phyloP scores from a whole-genome alignment of 2,888 invertebrate genomes.

The Theretra japonica region DNA sequence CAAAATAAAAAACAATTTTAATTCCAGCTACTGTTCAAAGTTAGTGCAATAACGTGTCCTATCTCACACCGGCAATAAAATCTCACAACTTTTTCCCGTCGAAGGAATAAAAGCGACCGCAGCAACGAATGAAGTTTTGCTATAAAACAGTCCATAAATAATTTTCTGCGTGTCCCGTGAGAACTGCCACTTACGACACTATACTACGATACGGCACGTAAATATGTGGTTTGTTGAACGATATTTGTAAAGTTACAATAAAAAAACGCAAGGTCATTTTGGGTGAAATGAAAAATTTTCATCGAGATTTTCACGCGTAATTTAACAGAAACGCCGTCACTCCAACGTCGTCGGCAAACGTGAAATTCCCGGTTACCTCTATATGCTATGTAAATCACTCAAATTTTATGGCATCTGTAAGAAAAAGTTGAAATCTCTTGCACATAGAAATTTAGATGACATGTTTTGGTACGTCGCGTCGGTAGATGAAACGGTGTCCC shows the following conservation, averaged over 20 bases:
- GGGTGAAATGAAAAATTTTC: conserved; percentile 42
- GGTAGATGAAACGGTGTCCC: conserved; percentile 41
- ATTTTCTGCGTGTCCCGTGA: conserved; percentile 74
- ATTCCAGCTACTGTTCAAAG: conserved; percentile 73
- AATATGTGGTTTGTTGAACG: conserved; percentile 53
- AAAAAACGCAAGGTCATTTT: conserved; percentile 40
- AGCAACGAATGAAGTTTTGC: conserved; percentile 83
- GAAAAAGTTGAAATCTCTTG: conserved; percentile 50
- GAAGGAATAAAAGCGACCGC: conserved; percentile 82
- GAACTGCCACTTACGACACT: conserved; percentile 69
- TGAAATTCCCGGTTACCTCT: conserved; percentile 54
- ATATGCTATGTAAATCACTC: conserved; percentile 60
- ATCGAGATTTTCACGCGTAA: conserved; percentile 59
- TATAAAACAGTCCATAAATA: conserved; percentile 83
- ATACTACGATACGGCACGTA: conserved; percentile 49
- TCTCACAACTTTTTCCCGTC: conserved; percentile 80
- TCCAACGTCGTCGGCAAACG: conserved; percentile 52
- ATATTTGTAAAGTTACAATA: conserved; percentile 30
- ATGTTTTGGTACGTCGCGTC: conserved; percentile 35
- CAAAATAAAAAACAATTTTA: conserved; percentile 75
- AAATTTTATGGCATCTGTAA: conserved; percentile 53
- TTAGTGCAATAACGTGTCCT: conserved; percentile 82
- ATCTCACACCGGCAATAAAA: conserved; percentile 83
- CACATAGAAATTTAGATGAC: conserved; percentile 46
- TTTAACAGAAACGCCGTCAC: conserved; percentile 63